These are phyloP conservation scores for Nesogale talazaci DNA, from an alignment of 2,113 vertebrate genomes.

Conservation along the genomic window DNA sequence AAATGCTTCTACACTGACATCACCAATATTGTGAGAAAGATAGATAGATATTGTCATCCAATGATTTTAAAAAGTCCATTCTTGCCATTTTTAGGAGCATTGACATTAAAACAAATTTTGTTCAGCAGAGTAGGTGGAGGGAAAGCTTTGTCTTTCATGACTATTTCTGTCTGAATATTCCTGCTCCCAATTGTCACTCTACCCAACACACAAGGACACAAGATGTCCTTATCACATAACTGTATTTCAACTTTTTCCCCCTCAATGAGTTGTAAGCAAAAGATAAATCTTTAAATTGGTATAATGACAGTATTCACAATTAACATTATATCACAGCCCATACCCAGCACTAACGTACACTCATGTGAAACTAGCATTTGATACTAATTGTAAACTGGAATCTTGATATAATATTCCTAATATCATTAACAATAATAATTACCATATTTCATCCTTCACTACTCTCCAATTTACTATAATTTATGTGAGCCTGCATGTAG, in stretches of 20 bases:
- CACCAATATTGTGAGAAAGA: not conserved
- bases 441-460: not conserved
- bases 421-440: not conserved
- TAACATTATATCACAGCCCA: not conserved
- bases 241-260: not conserved
- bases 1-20: not conserved
- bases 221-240: not conserved
- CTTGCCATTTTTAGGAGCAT: not conserved
- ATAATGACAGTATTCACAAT: not conserved
- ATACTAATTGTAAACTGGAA: not conserved
- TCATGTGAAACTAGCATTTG: not conserved
- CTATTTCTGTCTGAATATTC: conserved; percentile 6
- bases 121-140: not conserved
- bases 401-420: not conserved
- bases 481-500: not conserved
- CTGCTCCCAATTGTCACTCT: not conserved
- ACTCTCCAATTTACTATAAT: not conserved
- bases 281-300: conserved; percentile 28
- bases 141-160: not conserved
- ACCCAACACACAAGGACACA: not conserved
- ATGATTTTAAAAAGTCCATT: not conserved
- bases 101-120: not conserved
- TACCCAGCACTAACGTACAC: not conserved
- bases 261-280: conserved; percentile 28
- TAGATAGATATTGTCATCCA: not conserved